phyloP scores from a whole-genome alignment of 30 jellyfish, hydroid and myxozoan species.

The Morbakka virulenta region DNA sequence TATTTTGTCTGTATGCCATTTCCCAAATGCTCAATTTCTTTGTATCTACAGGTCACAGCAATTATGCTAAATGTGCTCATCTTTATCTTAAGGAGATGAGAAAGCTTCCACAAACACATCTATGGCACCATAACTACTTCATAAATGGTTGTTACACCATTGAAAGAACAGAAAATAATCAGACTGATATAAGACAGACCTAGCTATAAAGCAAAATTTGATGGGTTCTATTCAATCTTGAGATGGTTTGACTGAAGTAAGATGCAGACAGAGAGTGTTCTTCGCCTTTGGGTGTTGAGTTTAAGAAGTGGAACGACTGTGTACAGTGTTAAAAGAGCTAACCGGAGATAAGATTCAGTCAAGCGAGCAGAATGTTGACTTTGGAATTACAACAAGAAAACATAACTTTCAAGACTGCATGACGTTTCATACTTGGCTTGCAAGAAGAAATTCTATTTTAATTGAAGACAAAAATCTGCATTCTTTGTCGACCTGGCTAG shows the following conservation, averaged over 20 bases:
- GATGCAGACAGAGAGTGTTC: slow-evolving; percentile 34
- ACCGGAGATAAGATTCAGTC: too few relatives aligned
- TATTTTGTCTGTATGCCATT: slow-evolving; percentile 37
- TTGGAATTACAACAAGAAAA: too few relatives aligned
- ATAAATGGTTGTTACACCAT: slow-evolving; percentile 43
- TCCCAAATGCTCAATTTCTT: slow-evolving; percentile 59
- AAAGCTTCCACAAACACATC: slow-evolving; percentile 22
- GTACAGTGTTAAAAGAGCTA: too few relatives aligned
- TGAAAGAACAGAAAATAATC: slow-evolving; percentile 15
- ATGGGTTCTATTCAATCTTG: slow-evolving; percentile 23
- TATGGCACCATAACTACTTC: slow-evolving; percentile 41
- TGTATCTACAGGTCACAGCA: slow-evolving; percentile 66
- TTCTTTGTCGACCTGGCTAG: too few relatives aligned
- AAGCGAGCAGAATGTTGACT: too few relatives aligned
- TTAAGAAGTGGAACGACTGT: too few relatives aligned
- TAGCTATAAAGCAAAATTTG: slow-evolving; percentile 56
- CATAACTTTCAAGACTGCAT: too few relatives aligned
- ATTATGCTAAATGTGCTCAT: slow-evolving; percentile 60
- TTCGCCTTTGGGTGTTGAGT: too few relatives aligned
- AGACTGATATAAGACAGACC: slow-evolving; percentile 72
- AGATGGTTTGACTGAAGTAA: slow-evolving; percentile 65
- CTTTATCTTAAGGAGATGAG: slow-evolving; percentile 47
- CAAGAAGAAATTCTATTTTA: too few relatives aligned
- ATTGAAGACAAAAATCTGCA: too few relatives aligned
- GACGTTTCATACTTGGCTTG: too few relatives aligned